Evolutionary conservation across 1,140 invertebrate genomes (phyloP).

Genomic region (Drosophila novamexicana): DNA sequence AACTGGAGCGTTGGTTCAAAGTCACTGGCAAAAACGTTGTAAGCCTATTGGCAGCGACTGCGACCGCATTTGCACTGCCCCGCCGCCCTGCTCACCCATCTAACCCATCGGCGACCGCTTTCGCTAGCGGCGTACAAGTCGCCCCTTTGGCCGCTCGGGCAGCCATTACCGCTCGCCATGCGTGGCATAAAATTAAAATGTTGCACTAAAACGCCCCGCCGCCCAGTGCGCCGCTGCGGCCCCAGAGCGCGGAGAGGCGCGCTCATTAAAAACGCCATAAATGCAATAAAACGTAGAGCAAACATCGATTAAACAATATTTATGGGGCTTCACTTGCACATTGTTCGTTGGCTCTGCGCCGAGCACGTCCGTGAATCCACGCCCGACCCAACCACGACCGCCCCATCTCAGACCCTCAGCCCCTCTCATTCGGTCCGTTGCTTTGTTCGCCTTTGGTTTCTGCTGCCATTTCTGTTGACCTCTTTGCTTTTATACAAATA

Average conservation of each 20-base stretch:
- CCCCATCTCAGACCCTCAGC: slow-evolving; percentile 1
- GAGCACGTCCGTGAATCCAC: slow-evolving; percentile 59
- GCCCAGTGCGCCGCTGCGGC: slow-evolving; percentile 3
- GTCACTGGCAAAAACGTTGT: slow-evolving; percentile 83
- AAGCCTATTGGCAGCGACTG: slow-evolving; percentile 55
- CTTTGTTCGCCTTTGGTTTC: slow-evolving; percentile 6
- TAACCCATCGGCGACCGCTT: slow-evolving; percentile 19
- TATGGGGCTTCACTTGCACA: slow-evolving; percentile 84
- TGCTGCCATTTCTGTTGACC: slow-evolving; percentile 28
- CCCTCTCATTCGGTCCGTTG: not conserved
- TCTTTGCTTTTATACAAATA: slow-evolving; percentile 25
- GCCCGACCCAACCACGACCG: slow-evolving; percentile 15
- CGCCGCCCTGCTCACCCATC: not conserved
- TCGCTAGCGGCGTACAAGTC: slow-evolving; percentile 51
- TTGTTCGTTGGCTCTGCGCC: slow-evolving; percentile 76
- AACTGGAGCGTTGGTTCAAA: slow-evolving; percentile 64
- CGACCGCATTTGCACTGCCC: slow-evolving; percentile 34
- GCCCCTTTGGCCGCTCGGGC: slow-evolving; percentile 2
- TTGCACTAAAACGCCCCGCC: slow-evolving; percentile 54
- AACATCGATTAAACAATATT: slow-evolving; percentile 85
- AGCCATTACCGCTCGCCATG: slow-evolving; percentile 50
- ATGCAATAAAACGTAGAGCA: slow-evolving; percentile 84
- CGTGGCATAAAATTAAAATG: slow-evolving; percentile 83
- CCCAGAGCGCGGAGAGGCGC: slow-evolving; percentile 43
- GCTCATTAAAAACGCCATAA: slow-evolving; percentile 85